phyloP scores from a whole-genome alignment of 2,797 vertebrate genomes.

The Eleutherodactylus coqui region DNA sequence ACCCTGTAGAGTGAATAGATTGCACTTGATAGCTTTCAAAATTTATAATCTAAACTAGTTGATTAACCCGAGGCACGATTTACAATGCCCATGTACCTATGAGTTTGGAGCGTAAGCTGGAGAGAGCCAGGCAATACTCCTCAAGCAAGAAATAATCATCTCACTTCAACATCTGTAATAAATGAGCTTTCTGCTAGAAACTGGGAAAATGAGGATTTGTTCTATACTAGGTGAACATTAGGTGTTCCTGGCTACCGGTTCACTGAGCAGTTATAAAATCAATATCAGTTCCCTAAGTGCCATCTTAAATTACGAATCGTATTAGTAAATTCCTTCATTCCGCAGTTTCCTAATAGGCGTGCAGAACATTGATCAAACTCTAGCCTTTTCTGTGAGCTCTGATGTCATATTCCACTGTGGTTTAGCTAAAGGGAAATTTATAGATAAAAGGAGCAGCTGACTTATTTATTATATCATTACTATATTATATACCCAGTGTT shows the following conservation, averaged over 20 bases:
- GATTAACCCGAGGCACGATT: not conserved
- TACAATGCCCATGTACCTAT: not conserved
- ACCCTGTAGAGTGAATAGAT: not conserved
- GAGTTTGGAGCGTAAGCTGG: not conserved
- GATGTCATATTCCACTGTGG: not conserved
- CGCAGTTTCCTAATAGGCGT: constrained; percentile 19
- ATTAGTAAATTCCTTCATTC: constrained; percentile 17
- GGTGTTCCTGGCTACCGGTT: constrained; percentile 28
- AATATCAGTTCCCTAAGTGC: constrained; percentile 25
- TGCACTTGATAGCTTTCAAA: not conserved
- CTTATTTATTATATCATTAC: not conserved
- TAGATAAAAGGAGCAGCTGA: not conserved
- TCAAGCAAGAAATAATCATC: constrained; percentile 32
- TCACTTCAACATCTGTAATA: constrained; percentile 39
- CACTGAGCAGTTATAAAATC: constrained; percentile 44
- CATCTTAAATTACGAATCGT: constrained; percentile 49
- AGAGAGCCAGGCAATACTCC: not conserved
- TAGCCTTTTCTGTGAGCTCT: constrained; percentile 21
- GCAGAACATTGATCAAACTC: constrained; percentile 33
- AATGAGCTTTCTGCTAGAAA: constrained; percentile 43
- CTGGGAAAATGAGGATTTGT: constrained; percentile 22
- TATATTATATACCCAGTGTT: not conserved
- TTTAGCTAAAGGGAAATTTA: not conserved
- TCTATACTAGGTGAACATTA: constrained; percentile 40
- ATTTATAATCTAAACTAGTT: not conserved